Evolutionary conservation across 2,113 vertebrate species (phyloP).

Genomic region (Sigmodon hispidus): DNA sequence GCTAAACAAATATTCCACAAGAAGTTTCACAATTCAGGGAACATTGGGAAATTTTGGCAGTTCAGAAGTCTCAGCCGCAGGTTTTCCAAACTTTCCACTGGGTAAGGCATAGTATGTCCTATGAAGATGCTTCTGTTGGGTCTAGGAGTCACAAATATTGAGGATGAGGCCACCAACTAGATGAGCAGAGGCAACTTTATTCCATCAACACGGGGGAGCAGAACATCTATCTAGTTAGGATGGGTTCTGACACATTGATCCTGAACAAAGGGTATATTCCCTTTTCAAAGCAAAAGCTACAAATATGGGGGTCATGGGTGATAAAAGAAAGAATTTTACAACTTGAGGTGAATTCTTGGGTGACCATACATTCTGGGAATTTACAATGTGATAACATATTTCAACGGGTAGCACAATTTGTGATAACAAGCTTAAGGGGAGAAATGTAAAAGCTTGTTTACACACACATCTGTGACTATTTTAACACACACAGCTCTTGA

Average conservation of each 20-base stretch:
- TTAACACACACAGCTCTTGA: not conserved
- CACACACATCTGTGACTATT: not conserved
- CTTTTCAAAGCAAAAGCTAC: not conserved
- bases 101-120: not conserved
- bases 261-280: not conserved
- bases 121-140: not conserved
- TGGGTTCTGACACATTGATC: not conserved
- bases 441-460: not conserved
- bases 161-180: not conserved
- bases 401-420: not conserved
- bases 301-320: not conserved
- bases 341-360: not conserved
- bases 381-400: not conserved
- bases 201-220: not conserved
- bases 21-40: not conserved
- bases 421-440: not conserved
- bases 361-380: not conserved
- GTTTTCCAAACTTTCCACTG: not conserved
- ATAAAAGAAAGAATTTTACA: not conserved
- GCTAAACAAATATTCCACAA: not conserved
- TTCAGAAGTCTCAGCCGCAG: not conserved
- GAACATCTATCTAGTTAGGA: not conserved
- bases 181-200: not conserved
- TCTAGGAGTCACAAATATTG: not conserved
- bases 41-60: not conserved